Evolutionary conservation across 37 sponge, comb jelly and placozoan genomes (phyloP), one percentile per base, ranked within the genome.

Genomic region (Agelas oroides): DNA sequence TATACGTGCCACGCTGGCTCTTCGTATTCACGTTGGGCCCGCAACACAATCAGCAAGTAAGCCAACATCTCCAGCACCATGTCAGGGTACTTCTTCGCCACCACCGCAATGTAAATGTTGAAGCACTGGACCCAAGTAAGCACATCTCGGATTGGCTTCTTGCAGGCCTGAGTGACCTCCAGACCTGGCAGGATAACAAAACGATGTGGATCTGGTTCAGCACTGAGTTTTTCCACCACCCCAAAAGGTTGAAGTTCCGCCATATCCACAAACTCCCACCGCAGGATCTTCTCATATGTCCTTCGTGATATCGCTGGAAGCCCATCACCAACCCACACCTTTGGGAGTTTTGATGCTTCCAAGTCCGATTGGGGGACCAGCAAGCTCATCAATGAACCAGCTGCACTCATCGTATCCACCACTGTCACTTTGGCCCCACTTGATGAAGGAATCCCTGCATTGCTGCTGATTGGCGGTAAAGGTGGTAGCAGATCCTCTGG

Each of bases 251-350:
- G 75, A 13, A 75, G 27, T 16, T 75, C 75, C 59, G 53, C 54
- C 75, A 75, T 56, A 34, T 75, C 59, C 33, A 75, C 75, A 17
- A 32, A 75, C 24, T 75, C 75, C 75, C 75, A 75, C 31, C 25
- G 54, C 33, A 55, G 1, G 59, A 75, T 75, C 37, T 59, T 21
- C 59, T 40, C 53, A 75, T 75, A 34, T 2, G 56, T 33, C 59
- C 37, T 40, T n/a, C 5, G 6, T 2, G 75, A 31, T 31, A 75
- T 31, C 59, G 75, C 2, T 32, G 58, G 58, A 28, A 54, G 75
- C 19, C 75, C 75, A 8, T 55, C 59, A 5, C 75, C 75, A 32
- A 75, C 36, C 75, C 75, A 57, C 52, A 71, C 72, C 72, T 35
- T 71, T 16, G 14, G 23, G 14, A 30, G 2, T 34, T 28, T 67